A percentile compares a stretch with the other conserved stretches of the same genome.
phyloP scores from a whole-genome alignment of 2,888 invertebrate genomes.

The Leptodirus hochenwartii region DNA sequence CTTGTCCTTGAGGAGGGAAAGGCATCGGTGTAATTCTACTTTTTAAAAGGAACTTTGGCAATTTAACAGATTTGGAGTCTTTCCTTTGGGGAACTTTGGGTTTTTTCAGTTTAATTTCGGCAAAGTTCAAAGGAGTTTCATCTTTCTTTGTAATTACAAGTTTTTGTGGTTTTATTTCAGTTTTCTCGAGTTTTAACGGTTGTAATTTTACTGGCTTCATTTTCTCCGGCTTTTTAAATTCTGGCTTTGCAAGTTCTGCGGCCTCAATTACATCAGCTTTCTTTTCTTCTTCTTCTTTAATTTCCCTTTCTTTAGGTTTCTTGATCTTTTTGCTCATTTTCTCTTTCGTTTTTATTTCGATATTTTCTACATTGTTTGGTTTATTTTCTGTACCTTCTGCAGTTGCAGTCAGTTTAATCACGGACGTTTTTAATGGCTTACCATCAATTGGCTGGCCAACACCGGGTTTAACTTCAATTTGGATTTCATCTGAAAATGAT shows the following conservation, averaged over 20 bases:
- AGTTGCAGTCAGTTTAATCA: no score
- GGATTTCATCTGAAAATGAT: no score
- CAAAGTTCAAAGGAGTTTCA: constrained; percentile 35
- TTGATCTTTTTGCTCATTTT: constrained; percentile 10
- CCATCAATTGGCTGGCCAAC: no score
- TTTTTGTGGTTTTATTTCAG: constrained; percentile 36
- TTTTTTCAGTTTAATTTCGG: constrained; percentile 34
- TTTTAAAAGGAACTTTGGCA: constrained; percentile 29
- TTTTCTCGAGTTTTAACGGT: constrained; percentile 19
- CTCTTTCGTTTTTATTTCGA: constrained; percentile 11
- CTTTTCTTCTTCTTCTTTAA: constrained; percentile 9
- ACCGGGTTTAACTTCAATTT: no score
- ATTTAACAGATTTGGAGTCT: constrained; percentile 20
- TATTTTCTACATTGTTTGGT: constrained; percentile 13
- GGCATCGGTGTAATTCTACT: constrained; percentile 27
- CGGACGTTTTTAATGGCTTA: no score
- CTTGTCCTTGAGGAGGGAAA: constrained; percentile 27
- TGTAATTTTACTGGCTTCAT: constrained; percentile 14
- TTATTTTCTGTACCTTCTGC: constrained; percentile 11
- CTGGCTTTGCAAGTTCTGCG: constrained; percentile 12
- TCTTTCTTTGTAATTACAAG: constrained; percentile 36
- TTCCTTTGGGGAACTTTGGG: constrained; percentile 22
- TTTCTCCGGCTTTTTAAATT: constrained; percentile 14
- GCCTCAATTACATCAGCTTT: constrained; percentile 11
- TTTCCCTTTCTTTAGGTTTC: constrained; percentile 7